These are phyloP conservation scores for Holothuria glaberrima DNA, from an alignment of 35 echinoderm and acorn worm species.

Conservation along the genomic window DNA sequence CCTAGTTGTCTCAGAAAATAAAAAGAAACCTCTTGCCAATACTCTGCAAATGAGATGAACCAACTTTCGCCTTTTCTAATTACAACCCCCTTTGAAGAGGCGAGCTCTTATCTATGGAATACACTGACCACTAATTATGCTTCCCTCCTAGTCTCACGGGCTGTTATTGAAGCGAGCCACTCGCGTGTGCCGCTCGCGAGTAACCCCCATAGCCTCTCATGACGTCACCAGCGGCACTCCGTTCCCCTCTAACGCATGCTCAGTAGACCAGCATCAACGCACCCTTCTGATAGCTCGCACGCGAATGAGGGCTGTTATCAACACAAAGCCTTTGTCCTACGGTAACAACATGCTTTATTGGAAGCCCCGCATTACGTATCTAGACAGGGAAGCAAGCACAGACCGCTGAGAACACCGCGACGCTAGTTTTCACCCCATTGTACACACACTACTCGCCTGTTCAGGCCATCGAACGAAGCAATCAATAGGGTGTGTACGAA, in stretches of 20 bases:
- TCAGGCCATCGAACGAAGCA: too few species aligned
- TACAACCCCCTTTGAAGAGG: constrained; percentile 42
- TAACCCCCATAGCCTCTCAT: constrained; percentile 68
- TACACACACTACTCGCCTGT: constrained; percentile 44
- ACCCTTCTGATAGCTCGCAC: constrained; percentile 64
- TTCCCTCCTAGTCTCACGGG: background rate
- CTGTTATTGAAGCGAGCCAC: constrained; percentile 52
- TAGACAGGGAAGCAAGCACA: constrained; percentile 24
- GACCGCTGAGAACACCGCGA: constrained; percentile 24
- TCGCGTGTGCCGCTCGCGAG: constrained; percentile 62
- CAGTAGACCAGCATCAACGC: constrained; percentile 68
- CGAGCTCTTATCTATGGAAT: constrained; percentile 1
- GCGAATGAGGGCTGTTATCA: constrained; percentile 62
- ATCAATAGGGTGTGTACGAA: too few species aligned
- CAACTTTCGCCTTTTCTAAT: constrained; percentile 28
- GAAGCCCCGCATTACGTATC: constrained; percentile 38
- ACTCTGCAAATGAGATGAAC: constrained; percentile 22
- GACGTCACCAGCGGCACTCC: constrained; percentile 80
- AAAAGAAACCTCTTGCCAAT: constrained; percentile 4
- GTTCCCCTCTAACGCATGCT: constrained; percentile 84
- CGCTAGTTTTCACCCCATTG: constrained; percentile 44
- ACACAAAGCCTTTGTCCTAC: constrained; percentile 93
- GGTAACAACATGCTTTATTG: constrained; percentile 51
- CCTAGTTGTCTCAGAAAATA: constrained; percentile 31
- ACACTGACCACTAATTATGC: constrained; percentile 49